Conservation (phyloP, 2,113 vertebrate genomes). For the Mormoops blainvillei region DNA sequence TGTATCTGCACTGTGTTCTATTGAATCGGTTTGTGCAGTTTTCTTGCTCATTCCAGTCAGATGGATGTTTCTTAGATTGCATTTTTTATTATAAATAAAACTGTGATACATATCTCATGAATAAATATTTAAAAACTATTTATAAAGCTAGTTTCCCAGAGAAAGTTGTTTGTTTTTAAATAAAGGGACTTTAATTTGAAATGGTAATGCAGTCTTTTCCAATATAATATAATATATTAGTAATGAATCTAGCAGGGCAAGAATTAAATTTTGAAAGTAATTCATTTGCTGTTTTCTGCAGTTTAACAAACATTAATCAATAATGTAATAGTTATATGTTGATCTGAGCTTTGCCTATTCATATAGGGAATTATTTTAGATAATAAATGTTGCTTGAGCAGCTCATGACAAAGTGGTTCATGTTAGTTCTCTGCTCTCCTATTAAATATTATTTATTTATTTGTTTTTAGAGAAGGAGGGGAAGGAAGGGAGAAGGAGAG, state of each 20-base stretch:
- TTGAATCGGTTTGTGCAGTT: background rate
- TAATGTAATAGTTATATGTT: constrained; percentile 26
- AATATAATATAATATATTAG: background rate
- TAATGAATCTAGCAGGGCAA: constrained; percentile 8
- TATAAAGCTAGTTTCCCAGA: background rate
- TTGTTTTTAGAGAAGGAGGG: too few relatives aligned
- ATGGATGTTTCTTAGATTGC: background rate
- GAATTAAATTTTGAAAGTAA: constrained; percentile 38
- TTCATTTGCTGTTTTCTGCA: constrained; percentile 29
- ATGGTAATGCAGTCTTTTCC: background rate
- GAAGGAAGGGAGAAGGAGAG: too few relatives aligned
- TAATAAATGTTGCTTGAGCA: background rate
- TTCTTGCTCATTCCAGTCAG: background rate
- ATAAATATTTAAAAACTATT: background rate
- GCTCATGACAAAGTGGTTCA: background rate
- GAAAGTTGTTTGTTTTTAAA: constrained; percentile 1
- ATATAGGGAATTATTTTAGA: background rate
- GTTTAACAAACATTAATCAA: constrained; percentile 29
- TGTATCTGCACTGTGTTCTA: background rate
- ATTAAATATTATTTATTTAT: background rate
- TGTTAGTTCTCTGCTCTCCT: background rate
- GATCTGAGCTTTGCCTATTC: constrained; percentile 32
- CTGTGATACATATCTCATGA: background rate
- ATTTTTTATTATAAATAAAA: constrained; percentile 41
- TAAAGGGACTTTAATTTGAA: constrained; percentile 36